Evolutionary conservation across 2,113 vertebrate species (phyloP), one percentile per base, ranked within the genome.

Genomic region (Chloropsis hardwickii): DNA sequence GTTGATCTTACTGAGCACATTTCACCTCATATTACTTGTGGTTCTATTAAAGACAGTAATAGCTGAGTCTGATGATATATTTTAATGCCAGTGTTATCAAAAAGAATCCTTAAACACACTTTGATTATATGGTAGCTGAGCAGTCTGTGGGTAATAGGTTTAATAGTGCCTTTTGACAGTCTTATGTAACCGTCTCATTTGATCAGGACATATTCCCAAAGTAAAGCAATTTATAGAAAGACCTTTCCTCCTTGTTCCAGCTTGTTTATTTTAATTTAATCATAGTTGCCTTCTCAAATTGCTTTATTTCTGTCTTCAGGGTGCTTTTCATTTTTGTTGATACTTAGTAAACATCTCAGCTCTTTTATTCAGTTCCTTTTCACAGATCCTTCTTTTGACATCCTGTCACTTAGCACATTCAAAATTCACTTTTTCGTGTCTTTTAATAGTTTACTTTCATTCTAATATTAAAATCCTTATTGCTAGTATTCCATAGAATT

Each of bases 221-320:
- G 71, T 76, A 48, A 96, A 96, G 62, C 28, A 91, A 90, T 56
- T 93, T 69, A 73, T 94, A 94, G 25, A 82, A 67, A 82, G 51
- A 82, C 31, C 20, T 95, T 95, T 87, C 33, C 67, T 69, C 27
- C 27, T 81, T 70, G 31, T 84, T 73, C 20, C 40, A 53, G n/a
- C 29, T 95, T 96, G 84, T 93, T 86, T 90, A 84, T 73, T 97
- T 91, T 81, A 78, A 82, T 94, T 93, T 92, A 65, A 95, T 72
- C 53, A 92, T 14, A 90, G 15, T 13, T 96, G 86, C 70, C 61
- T 69, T 91, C 51, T 83, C 31, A 90, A 62, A 78, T 28, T 58
- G 12, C 10, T 20, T 56, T 76, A 69, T 81, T 57, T 86, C 35
- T 95, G 27, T 86, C 44, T 90, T 72, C 72, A 44, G 66, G 27